A percentile compares a stretch with the other conserved stretches of the same genome.
phyloP scores from a whole-genome alignment of 2,797 vertebrate genomes.

The Margarornis squamiger region DNA sequence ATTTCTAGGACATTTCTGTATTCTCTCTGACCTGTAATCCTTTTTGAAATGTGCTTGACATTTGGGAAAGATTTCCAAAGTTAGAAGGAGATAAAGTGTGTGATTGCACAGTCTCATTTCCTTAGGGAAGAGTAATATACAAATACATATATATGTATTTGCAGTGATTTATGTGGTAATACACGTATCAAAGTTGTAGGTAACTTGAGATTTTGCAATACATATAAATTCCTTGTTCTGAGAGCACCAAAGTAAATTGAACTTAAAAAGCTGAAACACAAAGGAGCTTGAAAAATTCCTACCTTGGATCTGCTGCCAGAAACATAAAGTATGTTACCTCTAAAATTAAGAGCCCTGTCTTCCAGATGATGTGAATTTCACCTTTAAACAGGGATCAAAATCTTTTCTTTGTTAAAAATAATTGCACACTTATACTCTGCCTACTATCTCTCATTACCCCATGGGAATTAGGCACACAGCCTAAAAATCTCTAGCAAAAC shows the following conservation, averaged over 20 bases:
- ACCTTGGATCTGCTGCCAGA: constrained; percentile 45
- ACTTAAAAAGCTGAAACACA: constrained; percentile 14
- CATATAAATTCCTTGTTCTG: constrained; percentile 13
- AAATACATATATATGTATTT: constrained; percentile 11
- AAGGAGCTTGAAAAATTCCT: constrained; percentile 14
- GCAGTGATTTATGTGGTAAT: constrained; percentile 59
- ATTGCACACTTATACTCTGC: background rate
- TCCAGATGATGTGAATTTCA: background rate
- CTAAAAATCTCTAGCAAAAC: background rate
- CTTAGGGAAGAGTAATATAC: constrained; percentile 43
- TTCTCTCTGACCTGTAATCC: background rate
- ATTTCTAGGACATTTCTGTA: too few species aligned
- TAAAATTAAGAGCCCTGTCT: constrained; percentile 1
- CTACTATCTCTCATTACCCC: background rate
- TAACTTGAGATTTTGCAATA: constrained; percentile 51
- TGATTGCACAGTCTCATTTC: constrained; percentile 22
- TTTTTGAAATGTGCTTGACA: background rate
- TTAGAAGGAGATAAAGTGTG: background rate
- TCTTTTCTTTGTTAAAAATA: background rate
- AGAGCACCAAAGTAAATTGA: constrained; percentile 22
- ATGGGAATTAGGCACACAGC: background rate
- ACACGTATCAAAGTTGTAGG: constrained; percentile 53
- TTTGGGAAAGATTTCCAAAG: constrained; percentile 32
- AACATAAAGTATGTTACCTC: background rate
- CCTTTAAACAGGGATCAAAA: background rate